A percentile compares a stretch with the other conserved stretches of the same genome.
Conservation (phyloP, 2,113 vertebrate species). For the Butastur rufipennis region DNA sequence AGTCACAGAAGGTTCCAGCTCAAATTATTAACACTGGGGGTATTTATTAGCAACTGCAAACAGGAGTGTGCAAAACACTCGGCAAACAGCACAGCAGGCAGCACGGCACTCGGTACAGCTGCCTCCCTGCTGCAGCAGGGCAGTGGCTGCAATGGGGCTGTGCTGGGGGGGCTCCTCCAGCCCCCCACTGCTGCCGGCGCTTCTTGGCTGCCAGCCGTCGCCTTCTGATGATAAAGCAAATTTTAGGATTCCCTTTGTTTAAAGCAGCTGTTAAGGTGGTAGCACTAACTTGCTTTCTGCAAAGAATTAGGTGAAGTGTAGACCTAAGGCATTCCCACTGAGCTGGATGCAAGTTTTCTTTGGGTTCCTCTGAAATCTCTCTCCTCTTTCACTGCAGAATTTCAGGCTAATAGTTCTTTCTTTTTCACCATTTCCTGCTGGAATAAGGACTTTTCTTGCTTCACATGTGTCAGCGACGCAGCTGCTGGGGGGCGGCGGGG, state of each 20-base stretch:
- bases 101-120: accelerated
- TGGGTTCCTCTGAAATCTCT: neutral
- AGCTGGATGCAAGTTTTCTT: neutral
- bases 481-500: neutral
- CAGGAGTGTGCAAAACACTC: neutral
- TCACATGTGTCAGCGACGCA: accelerated
- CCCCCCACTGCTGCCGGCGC: neutral
- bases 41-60: neutral
- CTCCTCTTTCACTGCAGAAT: neutral
- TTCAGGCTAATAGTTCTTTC: neutral
- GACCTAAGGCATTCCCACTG: slow-evolving; percentile 14
- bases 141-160: neutral
- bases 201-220: neutral
- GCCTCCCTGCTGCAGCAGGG: neutral
- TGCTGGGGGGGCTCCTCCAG: neutral
- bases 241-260: slow-evolving; percentile 2
- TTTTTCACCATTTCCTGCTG: neutral
- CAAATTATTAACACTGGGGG: neutral
- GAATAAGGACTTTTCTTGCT: neutral
- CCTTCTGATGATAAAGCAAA: neutral
- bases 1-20: neutral
- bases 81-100: neutral
- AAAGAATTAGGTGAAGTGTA: slow-evolving; percentile 16
- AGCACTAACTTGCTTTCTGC: neutral
- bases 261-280: neutral